Percentiles rank a stretch among this genome's conserved stretches.
Conservation (phyloP, 2,888 invertebrate species). For the Coremacera marginata region DNA sequence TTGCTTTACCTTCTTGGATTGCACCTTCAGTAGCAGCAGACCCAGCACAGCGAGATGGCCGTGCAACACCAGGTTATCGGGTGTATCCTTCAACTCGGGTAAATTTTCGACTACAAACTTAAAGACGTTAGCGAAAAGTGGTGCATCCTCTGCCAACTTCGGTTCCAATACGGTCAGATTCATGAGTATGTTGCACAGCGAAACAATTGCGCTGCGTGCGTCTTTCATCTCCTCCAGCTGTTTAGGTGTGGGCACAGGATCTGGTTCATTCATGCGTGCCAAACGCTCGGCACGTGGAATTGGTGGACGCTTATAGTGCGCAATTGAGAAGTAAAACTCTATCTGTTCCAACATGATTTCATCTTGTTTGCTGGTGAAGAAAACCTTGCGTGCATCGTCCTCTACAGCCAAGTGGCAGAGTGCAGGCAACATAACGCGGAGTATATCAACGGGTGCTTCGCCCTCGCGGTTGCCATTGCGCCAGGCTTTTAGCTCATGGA, state of each 20-base stretch:
- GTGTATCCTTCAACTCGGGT: constrained; percentile 85
- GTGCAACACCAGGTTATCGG: constrained; percentile 86
- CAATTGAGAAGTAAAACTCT: constrained; percentile 88
- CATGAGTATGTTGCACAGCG: constrained; percentile 92
- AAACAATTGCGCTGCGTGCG: constrained; percentile 86
- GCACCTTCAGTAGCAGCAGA: constrained; percentile 84
- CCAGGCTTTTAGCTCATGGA: constrained; percentile 79
- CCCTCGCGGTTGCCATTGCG: constrained; percentile 76
- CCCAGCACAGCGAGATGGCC: constrained; percentile 89
- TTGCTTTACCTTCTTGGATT: constrained; percentile 84
- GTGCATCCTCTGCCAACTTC: constrained; percentile 83
- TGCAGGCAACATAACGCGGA: constrained; percentile 88
- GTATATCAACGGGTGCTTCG: constrained; percentile 75
- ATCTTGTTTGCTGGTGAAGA: constrained; percentile 83
- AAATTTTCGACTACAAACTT: constrained; percentile 88
- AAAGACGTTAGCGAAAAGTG: constrained; percentile 82
- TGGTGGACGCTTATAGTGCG: constrained; percentile 85
- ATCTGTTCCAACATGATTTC: constrained; percentile 84
- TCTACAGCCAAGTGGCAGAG: constrained; percentile 93
- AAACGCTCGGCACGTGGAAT: constrained; percentile 84
- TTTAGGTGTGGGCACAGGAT: constrained; percentile 80
- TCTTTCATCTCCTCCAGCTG: constrained; percentile 86
- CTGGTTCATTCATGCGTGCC: constrained; percentile 81
- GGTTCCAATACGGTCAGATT: constrained; percentile 91
- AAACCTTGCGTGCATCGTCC: constrained; percentile 85